These are phyloP conservation scores for Myotis vivesi DNA, from an alignment of 2,797 vertebrate species.

Conservation along the genomic window DNA sequence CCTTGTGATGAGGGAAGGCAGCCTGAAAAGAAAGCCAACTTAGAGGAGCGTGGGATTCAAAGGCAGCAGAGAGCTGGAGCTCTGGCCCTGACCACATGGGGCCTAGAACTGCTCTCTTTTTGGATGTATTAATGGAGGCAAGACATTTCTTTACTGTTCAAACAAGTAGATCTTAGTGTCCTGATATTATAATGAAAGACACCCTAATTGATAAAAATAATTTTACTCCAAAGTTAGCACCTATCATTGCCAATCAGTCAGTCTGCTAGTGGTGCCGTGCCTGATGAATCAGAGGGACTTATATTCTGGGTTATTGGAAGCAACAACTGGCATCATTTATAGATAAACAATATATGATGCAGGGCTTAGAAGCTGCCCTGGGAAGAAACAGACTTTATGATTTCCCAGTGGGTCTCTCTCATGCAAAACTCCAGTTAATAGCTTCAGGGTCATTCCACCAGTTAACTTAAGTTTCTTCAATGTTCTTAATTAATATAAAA, in stretches of 20 bases:
- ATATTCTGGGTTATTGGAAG: background rate
- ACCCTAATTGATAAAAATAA: background rate
- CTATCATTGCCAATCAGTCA: background rate
- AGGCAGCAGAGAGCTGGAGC: background rate
- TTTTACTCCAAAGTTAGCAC: background rate
- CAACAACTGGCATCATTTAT: background rate
- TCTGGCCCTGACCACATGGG: background rate
- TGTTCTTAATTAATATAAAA: slow-evolving; percentile 48
- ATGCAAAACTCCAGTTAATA: slow-evolving; percentile 16
- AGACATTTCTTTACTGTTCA: slow-evolving; percentile 12
- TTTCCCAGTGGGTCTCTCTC: background rate
- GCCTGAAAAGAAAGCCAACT: background rate
- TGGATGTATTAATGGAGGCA: background rate
- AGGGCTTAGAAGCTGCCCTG: background rate
- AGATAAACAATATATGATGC: background rate
- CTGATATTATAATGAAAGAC: background rate
- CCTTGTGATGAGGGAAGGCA: background rate
- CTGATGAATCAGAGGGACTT: background rate
- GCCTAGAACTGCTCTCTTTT: background rate
- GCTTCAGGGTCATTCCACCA: slow-evolving; percentile 23
- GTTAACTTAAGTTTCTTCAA: slow-evolving; percentile 48
- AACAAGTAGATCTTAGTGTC: background rate
- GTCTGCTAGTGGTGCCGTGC: background rate
- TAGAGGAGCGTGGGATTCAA: background rate
- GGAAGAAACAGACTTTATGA: slow-evolving; percentile 29